Conservation (phyloP, 2,888 invertebrate genomes). For the Minunthozetes semirufus region DNA sequence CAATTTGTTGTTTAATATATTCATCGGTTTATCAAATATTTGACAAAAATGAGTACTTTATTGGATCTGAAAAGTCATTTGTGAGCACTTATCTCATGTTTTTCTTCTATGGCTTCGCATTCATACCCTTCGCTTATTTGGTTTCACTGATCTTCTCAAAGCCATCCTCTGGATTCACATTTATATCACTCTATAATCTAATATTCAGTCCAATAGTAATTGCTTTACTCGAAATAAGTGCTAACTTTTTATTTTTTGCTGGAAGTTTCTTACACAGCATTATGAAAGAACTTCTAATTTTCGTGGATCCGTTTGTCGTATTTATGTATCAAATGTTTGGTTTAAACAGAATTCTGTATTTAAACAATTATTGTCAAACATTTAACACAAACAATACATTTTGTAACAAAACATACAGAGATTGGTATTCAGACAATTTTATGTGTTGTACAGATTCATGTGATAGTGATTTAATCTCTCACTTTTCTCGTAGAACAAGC, state of each 20-base stretch:
- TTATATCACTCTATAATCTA: slow-evolving; percentile 16
- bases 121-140: slow-evolving; percentile 41
- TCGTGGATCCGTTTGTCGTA: not conserved
- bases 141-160: slow-evolving; percentile 38
- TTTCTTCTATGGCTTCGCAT: slow-evolving; percentile 39
- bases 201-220: not conserved
- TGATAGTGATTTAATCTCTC: not conserved
- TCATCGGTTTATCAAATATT: not conserved
- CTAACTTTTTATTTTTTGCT: not conserved
- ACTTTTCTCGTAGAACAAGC: not conserved
- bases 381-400: not conserved
- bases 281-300: not conserved
- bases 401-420: no score
- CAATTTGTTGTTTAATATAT: slow-evolving; percentile 26
- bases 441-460: not conserved
- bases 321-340: not conserved
- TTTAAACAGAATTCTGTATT: not conserved
- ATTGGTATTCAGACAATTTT: not conserved
- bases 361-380: not conserved
- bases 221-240: not conserved
- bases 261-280: not conserved
- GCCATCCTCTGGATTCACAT: slow-evolving; percentile 39
- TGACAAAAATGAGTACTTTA: not conserved
- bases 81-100: slow-evolving; percentile 35
- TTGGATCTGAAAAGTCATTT: not conserved